phyloP scores from a whole-genome alignment of 2,113 vertebrate species.

The Corythornis cristatus region DNA sequence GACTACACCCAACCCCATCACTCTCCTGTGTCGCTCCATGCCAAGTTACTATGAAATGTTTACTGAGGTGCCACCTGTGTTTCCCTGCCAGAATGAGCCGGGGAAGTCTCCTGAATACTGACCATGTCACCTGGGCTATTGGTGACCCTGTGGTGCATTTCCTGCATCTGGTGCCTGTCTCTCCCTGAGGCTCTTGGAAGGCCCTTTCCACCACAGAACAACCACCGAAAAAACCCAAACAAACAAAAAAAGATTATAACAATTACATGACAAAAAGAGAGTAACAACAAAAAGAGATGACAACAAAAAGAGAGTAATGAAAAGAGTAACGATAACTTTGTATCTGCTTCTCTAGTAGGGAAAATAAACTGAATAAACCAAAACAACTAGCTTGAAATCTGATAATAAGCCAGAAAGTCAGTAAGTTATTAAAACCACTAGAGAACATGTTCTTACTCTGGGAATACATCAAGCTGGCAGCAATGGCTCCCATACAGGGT shows the following conservation, averaged over 20 bases:
- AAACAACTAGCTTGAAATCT: not conserved
- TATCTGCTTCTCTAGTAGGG: not conserved
- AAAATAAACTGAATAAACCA: not conserved
- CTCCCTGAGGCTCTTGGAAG: not conserved
- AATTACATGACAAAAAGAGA: too few species aligned
- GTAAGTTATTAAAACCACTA: not conserved
- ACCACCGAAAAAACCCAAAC: not conserved
- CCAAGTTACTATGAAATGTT: not conserved
- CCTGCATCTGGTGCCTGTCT: not conserved
- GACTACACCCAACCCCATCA: rapidly evolving
- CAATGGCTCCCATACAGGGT: not conserved
- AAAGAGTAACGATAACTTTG: not conserved
- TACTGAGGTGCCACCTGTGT: not conserved
- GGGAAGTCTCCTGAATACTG: not conserved
- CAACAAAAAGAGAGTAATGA: not conserved
- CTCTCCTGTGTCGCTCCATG: not conserved
- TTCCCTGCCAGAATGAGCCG: not conserved
- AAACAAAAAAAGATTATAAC: not conserved
- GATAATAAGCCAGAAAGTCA: not conserved
- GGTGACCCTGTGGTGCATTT: not conserved
- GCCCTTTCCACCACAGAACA: not conserved
- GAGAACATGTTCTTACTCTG: not conserved
- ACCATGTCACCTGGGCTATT: not conserved
- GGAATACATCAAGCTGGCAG: not conserved
- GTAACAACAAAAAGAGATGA: not conserved